Evolutionary conservation across 2,888 invertebrate genomes (phyloP).

Genomic region (Sminthurides aquaticus): DNA sequence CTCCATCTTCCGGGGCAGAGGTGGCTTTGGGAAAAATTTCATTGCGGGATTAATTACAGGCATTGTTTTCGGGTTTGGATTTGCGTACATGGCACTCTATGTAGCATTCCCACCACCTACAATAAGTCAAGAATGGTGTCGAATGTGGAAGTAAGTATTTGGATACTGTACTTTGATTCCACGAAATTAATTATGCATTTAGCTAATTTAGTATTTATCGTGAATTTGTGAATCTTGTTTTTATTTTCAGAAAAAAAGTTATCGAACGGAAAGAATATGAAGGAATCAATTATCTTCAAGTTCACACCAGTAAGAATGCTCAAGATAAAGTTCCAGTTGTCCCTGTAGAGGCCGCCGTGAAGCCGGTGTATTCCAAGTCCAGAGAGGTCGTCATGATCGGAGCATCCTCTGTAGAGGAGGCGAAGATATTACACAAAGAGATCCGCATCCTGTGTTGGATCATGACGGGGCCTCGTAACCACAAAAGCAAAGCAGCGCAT

Average conservation of each 20-base stretch:
- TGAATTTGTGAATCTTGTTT: too few relatives aligned
- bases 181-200: too few relatives aligned
- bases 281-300: too few relatives aligned
- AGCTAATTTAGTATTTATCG: too few relatives aligned
- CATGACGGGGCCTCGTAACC: slow-evolving; percentile 87
- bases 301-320: slow-evolving; percentile 42
- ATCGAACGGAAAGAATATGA: too few relatives aligned
- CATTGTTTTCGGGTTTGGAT: slow-evolving; percentile 66
- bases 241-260: too few relatives aligned
- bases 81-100: slow-evolving; percentile 63
- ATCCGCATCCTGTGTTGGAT: slow-evolving; percentile 92
- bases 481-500: slow-evolving; percentile 78
- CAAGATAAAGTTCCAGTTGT: slow-evolving; percentile 46
- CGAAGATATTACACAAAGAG: slow-evolving; percentile 62
- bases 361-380: slow-evolving; percentile 50
- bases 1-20: too few relatives aligned
- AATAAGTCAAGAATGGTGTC: background rate
- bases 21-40: slow-evolving; percentile 64
- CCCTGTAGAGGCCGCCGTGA: slow-evolving; percentile 47
- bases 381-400: slow-evolving; percentile 61
- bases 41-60: slow-evolving; percentile 64
- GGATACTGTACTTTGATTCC: too few relatives aligned
- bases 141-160: too few relatives aligned
- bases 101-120: background rate
- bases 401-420: slow-evolving; percentile 48